Evolutionary conservation across 2,113 vertebrate genomes (phyloP).

Genomic region (Eulemur macaco): DNA sequence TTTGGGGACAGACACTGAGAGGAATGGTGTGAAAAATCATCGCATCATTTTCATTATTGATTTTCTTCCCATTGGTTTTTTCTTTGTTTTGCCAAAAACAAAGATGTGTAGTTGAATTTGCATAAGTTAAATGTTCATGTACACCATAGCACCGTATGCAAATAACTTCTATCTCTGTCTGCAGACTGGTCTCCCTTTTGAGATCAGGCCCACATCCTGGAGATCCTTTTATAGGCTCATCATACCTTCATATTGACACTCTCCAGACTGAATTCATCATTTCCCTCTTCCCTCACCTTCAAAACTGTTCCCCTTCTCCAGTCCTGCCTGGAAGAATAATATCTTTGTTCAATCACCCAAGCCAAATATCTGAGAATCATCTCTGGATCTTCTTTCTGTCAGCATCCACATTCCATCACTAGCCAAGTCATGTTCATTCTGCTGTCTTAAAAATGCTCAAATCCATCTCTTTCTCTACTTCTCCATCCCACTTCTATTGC

Average conservation of each 20-base stretch:
- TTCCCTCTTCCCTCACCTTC: background rate
- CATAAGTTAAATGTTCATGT: background rate
- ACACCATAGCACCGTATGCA: background rate
- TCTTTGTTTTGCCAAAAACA: background rate
- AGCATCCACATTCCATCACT: background rate
- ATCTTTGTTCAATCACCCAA: background rate
- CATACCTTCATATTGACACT: background rate
- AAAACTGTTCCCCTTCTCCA: background rate
- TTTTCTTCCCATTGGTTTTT: background rate
- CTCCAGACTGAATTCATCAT: background rate
- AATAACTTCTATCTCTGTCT: background rate
- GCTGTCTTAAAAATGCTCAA: background rate
- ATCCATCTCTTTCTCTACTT: background rate
- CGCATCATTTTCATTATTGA: background rate
- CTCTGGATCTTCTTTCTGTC: background rate
- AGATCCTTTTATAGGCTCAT: background rate
- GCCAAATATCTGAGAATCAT: background rate
- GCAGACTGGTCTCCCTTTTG: background rate
- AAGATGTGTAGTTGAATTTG: background rate
- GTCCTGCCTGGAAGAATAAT: background rate
- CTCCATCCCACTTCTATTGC: background rate
- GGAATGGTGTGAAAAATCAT: background rate
- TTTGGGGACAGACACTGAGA: background rate
- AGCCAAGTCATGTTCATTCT: background rate
- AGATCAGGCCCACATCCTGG: background rate